Base-by-base conservation (phyloP, 2,888 invertebrate species). In the Escarpia spicata region DNA sequence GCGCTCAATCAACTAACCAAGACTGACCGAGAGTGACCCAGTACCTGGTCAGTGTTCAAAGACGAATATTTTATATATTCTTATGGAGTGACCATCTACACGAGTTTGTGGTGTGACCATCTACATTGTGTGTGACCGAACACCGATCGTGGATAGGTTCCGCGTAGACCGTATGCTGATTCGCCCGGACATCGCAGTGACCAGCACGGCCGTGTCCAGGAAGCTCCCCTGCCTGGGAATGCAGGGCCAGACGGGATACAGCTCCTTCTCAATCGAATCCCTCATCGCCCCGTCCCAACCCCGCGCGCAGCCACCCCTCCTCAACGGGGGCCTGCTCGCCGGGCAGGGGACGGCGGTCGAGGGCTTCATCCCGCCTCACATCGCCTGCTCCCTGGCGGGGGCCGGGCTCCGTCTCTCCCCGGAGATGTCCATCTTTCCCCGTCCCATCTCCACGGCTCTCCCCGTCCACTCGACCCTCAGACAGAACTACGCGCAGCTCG, bases 211-310 rank as follows among this genome's bases (percentile, higher is more conserved):
- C 52, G 52, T 52, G 52, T 9, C 75, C 19, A 75, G 75, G 75
- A n/a, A 75, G 4, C 19, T 26, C 26, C n/a, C 26, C 75, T n/a
- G 75, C 75, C 26, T 26, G 75, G 75, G 75, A 26, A 75, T 75
- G 75, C 75, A 75, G 75, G 75, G 75, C 75, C 75, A 15, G n/a
- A 75, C 19, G 3, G 91, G 43, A 31, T 91, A 43, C 37, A 43
- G 43, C 91, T 91, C 91, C 91, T 91, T 91, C 91, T 91, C 91
- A 6, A 91, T 91, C 37, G 91, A 91, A 37, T 91, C 91, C 43
- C 91, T 91, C 8, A 91, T 91, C 44, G 91, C 91, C 26, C 91
- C 91, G 4, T 91, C 91, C 26, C n/a, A 91, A 26, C 91, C 91
- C 43, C 91, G 91, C 15, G 9, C 31, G 43, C 43, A 43, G 26